Conservation (phyloP, 2,888 invertebrate species). For the Brenthis ino region DNA sequence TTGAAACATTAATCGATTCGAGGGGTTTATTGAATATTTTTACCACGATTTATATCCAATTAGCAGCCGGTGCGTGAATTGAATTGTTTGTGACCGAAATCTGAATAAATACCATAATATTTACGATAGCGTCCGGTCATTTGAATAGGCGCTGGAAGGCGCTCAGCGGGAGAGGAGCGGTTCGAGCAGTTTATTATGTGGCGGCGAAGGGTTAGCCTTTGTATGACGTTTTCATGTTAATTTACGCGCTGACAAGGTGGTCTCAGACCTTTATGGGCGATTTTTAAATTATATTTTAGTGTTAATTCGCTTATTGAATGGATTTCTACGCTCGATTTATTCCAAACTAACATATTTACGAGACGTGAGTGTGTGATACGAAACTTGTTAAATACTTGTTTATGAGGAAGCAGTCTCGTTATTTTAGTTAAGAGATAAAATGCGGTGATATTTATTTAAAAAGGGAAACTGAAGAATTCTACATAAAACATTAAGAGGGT, state of each 20-base stretch:
- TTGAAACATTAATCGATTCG: slow-evolving; percentile 49
- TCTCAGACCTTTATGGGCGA: slow-evolving; percentile 9
- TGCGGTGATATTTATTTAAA: not conserved
- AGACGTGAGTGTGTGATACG: not conserved
- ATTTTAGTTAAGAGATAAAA: not conserved
- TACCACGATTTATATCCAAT: slow-evolving; percentile 79
- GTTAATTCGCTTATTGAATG: not conserved
- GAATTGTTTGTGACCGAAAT: slow-evolving; percentile 80
- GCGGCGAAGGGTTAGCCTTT: slow-evolving; percentile 76
- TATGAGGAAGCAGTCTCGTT: not conserved
- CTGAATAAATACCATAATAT: slow-evolving; percentile 81
- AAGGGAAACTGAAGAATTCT: not conserved
- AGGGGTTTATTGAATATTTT: slow-evolving; percentile 77
- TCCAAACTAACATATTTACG: not conserved
- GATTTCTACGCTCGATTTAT: not conserved
- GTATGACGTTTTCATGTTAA: slow-evolving; percentile 70
- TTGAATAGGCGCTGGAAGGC: slow-evolving; percentile 67
- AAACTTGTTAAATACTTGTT: not conserved
- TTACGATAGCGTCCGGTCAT: slow-evolving; percentile 77
- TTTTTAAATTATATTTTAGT: not conserved
- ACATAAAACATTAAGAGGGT: too few species aligned
- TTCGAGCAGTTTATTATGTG: slow-evolving; percentile 66
- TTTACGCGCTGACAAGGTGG: slow-evolving; percentile 45
- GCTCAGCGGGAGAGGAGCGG: slow-evolving; percentile 62
- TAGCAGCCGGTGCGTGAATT: slow-evolving; percentile 79